These are phyloP conservation scores for Aphelenchoides besseyi DNA, from an alignment of 1,140 invertebrate species.

Conservation along the genomic window DNA sequence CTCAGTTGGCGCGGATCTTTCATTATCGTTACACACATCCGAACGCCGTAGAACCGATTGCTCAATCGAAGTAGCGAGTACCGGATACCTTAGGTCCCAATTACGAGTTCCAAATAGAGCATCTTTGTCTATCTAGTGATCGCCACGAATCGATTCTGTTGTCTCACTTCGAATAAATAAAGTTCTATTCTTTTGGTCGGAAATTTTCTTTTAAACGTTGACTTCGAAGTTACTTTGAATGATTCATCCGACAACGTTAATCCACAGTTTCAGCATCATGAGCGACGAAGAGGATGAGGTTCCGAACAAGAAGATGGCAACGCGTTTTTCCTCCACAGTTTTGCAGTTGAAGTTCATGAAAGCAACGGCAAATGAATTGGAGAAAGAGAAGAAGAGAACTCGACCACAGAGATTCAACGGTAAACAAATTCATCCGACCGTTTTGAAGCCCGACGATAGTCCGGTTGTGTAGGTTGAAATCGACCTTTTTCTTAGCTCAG, in stretches of 20 bases:
- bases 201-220: neutral
- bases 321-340: slow-evolving; percentile 5
- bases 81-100: neutral
- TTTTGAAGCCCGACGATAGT: slow-evolving; percentile 17
- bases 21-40: slow-evolving; percentile 56
- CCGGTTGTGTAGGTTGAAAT: slow-evolving; percentile 8
- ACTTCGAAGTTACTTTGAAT: neutral
- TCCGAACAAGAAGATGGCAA: neutral
- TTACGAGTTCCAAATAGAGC: neutral
- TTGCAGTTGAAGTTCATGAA: slow-evolving; percentile 35
- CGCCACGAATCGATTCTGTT: neutral
- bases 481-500: slow-evolving; percentile 17
- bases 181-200: slow-evolving; percentile 7
- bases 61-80: no score
- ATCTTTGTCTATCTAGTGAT: neutral
- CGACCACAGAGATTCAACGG: slow-evolving; percentile 3
- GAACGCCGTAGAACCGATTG: neutral
- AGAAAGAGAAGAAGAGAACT: slow-evolving; percentile 21
- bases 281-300: neutral
- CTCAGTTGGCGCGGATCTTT: slow-evolving; percentile 73
- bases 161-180: neutral
- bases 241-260: no score
- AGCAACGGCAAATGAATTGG: slow-evolving; percentile 16
- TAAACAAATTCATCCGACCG: neutral
- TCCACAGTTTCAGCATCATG: no score